These are phyloP conservation scores for Mayetiola destructor DNA, from an alignment of 2,888 invertebrate genomes.

Conservation along the genomic window DNA sequence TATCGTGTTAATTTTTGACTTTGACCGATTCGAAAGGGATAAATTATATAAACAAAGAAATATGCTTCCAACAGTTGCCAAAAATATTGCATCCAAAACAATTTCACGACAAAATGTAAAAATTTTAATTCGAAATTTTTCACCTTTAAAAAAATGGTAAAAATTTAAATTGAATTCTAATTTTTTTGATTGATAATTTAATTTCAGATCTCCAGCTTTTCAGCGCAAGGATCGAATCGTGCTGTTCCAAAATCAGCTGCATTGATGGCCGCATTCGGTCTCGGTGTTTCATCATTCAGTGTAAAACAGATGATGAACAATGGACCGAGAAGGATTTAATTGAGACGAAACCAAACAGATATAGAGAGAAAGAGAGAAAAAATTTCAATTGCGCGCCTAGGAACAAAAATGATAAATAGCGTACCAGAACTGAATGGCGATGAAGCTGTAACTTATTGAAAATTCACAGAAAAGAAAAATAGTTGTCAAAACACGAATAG, in stretches of 20 bases:
- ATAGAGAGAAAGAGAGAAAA: background rate
- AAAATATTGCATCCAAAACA: conserved; percentile 4
- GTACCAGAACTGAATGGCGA: no score
- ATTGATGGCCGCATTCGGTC: conserved; percentile 42
- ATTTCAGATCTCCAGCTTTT: conserved; percentile 1
- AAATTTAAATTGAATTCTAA: background rate
- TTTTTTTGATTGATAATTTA: conserved; percentile 1
- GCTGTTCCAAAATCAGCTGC: conserved; percentile 44
- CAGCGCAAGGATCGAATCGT: conserved; percentile 33
- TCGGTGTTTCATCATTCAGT: conserved; percentile 47
- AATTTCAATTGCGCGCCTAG: no score
- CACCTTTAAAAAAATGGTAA: background rate
- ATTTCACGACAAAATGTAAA: conserved; percentile 10
- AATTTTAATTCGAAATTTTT: background rate
- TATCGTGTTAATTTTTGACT: no score
- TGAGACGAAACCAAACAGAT: background rate
- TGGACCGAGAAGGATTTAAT: conserved; percentile 15
- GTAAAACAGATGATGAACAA: conserved; percentile 44
- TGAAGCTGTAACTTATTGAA: no score
- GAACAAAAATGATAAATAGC: no score
- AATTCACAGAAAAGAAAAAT: no score
- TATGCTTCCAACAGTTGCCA: background rate
- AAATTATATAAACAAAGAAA: background rate
- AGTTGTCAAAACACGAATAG: no score
- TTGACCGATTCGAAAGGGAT: no score